A percentile compares a stretch with the other conserved stretches of the same genome.
Conservation (phyloP, 2,113 vertebrate species). For the Pygoscelis antarcticus region DNA sequence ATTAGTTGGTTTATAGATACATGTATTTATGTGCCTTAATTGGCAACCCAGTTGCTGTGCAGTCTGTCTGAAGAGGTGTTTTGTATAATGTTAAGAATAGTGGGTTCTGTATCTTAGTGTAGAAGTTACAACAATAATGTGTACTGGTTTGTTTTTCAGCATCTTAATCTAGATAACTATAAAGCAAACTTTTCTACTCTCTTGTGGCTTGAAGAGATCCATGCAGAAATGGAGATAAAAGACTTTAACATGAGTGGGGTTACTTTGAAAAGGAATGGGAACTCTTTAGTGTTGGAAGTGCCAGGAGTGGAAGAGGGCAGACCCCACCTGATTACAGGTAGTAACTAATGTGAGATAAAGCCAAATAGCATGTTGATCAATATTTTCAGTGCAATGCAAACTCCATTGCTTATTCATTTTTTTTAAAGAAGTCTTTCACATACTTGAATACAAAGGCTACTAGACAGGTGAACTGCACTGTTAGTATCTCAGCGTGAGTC, state of each 20-base stretch:
- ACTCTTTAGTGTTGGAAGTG: constrained; percentile 83
- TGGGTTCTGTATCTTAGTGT: not conserved
- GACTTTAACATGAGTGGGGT: constrained; percentile 83
- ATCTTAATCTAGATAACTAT: constrained; percentile 79
- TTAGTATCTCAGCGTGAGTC: not conserved
- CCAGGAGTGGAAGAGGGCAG: constrained; percentile 85
- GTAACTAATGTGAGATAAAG: not conserved
- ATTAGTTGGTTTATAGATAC: not conserved
- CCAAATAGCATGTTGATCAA: not conserved
- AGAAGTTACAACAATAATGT: not conserved
- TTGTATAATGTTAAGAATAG: not conserved
- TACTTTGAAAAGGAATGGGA: constrained; percentile 79
- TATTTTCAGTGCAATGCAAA: not conserved
- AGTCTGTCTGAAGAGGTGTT: not conserved
- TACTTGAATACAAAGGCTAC: not conserved
- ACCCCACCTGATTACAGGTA: constrained; percentile 83
- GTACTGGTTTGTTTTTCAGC: constrained; percentile 64
- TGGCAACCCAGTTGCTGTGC: not conserved
- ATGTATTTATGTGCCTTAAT: not conserved
- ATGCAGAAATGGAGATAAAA: constrained; percentile 81
- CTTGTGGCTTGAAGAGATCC: constrained; percentile 93
- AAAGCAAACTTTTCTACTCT: constrained; percentile 83
- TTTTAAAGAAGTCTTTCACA: not conserved
- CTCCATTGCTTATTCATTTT: not conserved
- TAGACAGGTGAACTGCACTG: not conserved